phyloP scores from a whole-genome alignment of 2,113 vertebrate genomes.

The Cryptotis parvus region DNA sequence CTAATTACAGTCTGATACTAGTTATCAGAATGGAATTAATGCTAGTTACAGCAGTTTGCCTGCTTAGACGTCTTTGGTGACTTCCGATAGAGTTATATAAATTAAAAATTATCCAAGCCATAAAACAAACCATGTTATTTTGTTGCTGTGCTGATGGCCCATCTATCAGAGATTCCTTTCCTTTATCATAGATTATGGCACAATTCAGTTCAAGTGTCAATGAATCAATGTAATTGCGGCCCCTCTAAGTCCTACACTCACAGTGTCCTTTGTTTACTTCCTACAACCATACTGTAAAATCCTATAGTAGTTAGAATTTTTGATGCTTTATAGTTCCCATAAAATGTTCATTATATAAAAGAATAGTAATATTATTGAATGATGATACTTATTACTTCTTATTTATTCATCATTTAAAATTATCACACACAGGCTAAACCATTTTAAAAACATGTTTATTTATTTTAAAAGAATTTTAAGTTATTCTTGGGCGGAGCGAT shows the following conservation, averaged over 20 bases:
- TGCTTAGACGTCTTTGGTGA: background rate
- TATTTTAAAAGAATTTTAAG: background rate
- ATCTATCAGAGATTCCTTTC: background rate
- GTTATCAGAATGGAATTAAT: too few species aligned
- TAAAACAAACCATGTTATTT: background rate
- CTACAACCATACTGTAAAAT: background rate
- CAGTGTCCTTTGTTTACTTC: background rate
- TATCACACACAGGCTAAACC: background rate
- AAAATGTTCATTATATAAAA: background rate
- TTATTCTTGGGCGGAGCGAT: too few species aligned
- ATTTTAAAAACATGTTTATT: background rate
- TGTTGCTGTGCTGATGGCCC: background rate
- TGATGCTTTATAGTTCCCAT: background rate
- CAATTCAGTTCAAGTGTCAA: background rate
- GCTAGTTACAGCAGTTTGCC: background rate
- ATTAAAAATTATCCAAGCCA: background rate
- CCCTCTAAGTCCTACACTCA: background rate
- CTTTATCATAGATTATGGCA: background rate
- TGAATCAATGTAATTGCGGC: background rate
- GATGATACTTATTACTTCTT: background rate
- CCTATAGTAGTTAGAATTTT: background rate
- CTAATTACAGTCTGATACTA: too few species aligned
- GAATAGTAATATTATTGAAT: background rate
- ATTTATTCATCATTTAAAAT: background rate
- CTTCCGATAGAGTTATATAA: background rate